phyloP scores from a whole-genome alignment of 53 echinoderm and acorn worm genomes.

The Arbacia lixula region DNA sequence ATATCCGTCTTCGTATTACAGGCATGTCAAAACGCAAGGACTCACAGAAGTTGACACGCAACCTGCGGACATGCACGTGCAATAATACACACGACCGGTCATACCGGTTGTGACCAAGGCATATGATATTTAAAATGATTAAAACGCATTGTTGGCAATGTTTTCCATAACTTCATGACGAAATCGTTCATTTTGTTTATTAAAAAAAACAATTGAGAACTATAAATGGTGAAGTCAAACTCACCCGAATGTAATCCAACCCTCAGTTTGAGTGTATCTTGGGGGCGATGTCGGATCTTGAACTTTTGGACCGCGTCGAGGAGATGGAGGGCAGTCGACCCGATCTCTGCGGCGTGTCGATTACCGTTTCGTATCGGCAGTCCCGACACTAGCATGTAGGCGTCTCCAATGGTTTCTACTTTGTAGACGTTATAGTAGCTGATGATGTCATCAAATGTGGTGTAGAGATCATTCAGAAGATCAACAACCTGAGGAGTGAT shows the following conservation, averaged over 20 bases:
- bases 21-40: too few species aligned
- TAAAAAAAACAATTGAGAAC: too few species aligned
- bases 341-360: slow-evolving; percentile 91
- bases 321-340: slow-evolving; percentile 89
- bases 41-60: too few species aligned
- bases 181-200: too few species aligned
- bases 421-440: slow-evolving; percentile 97
- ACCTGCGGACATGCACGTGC: too few species aligned
- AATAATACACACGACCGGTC: too few species aligned
- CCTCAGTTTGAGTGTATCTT: slow-evolving; percentile 79
- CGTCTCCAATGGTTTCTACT: slow-evolving; percentile 97
- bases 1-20: too few species aligned
- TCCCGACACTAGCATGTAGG: slow-evolving; percentile 97
- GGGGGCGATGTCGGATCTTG: slow-evolving; percentile 88
- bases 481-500: slow-evolving; percentile 96
- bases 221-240: too few species aligned
- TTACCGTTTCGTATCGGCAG: slow-evolving; percentile 87
- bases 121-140: too few species aligned
- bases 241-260: slow-evolving; percentile 95
- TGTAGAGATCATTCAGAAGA: slow-evolving; percentile 92
- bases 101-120: too few species aligned
- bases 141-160: too few species aligned
- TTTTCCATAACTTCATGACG: too few species aligned
- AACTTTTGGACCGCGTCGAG: slow-evolving; percentile 85
- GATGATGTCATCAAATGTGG: slow-evolving; percentile 93